Conservation (phyloP, 2,888 invertebrate genomes). For the Crepidodera aurea region DNA sequence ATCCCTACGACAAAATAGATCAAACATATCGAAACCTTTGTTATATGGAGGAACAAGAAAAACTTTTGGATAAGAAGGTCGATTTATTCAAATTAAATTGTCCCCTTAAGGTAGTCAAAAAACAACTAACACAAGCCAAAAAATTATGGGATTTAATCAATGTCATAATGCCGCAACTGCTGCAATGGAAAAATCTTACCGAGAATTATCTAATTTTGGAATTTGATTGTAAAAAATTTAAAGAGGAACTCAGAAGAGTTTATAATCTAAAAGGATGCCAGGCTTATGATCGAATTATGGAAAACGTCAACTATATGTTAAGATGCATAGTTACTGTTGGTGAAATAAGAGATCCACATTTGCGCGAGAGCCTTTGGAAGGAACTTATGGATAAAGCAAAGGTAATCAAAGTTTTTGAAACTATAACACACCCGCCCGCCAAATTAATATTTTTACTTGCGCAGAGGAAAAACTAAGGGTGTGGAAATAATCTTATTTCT, state of each 20-base stretch:
- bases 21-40: background rate
- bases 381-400: background rate
- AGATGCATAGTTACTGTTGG: background rate
- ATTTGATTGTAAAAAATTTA: background rate
- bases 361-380: constrained; percentile 7
- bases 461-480: too few species aligned
- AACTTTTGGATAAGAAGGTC: background rate
- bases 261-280: constrained; percentile 4
- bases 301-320: background rate
- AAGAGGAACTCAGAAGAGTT: background rate
- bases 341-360: background rate
- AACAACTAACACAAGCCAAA: background rate
- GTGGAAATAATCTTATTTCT: too few species aligned
- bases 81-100: constrained; percentile 2
- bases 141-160: constrained; percentile 2
- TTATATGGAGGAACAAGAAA: background rate
- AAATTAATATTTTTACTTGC: too few species aligned
- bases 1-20: background rate
- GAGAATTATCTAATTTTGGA: background rate
- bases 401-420: constrained; percentile 1
- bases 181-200: background rate
- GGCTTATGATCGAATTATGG: background rate
- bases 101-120: background rate
- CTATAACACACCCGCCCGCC: too few species aligned
- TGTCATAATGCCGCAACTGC: background rate